phyloP scores from a whole-genome alignment of 2,797 vertebrate species.

The Micromesistius poutassou region DNA sequence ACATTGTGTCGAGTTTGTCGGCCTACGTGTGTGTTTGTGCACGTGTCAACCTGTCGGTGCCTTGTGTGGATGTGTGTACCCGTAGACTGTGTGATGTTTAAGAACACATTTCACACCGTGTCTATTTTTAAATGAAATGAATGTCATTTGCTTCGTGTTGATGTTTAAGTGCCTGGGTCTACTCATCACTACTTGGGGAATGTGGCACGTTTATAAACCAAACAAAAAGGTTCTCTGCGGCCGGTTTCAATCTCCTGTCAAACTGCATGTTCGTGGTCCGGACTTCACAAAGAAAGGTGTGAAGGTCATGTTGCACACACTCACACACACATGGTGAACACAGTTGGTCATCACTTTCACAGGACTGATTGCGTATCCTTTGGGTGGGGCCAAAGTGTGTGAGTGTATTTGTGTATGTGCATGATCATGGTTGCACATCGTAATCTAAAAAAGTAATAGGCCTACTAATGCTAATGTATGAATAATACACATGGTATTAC shows the following conservation, averaged over 20 bases:
- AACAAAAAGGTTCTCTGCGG: neutral
- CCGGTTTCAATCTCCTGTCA: neutral
- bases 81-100: neutral
- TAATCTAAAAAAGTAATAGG: neutral
- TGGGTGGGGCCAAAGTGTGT: neutral
- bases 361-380: neutral
- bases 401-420: neutral
- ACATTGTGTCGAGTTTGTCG: neutral
- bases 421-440: neutral
- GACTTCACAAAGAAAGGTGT: neutral
- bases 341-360: neutral
- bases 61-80: neutral
- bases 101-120: neutral
- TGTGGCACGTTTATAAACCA: neutral
- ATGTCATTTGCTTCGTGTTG: neutral
- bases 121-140: neutral
- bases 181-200: neutral
- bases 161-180: neutral
- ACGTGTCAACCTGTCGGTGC: too few species aligned
- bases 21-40: too few species aligned
- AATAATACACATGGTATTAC: too few species aligned
- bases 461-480: neutral
- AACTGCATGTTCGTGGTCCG: neutral
- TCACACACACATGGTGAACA: neutral
- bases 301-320: neutral